Evolutionary conservation across 2,888 invertebrate species (phyloP).

Genomic region (Sarcophaga carnaria): DNA sequence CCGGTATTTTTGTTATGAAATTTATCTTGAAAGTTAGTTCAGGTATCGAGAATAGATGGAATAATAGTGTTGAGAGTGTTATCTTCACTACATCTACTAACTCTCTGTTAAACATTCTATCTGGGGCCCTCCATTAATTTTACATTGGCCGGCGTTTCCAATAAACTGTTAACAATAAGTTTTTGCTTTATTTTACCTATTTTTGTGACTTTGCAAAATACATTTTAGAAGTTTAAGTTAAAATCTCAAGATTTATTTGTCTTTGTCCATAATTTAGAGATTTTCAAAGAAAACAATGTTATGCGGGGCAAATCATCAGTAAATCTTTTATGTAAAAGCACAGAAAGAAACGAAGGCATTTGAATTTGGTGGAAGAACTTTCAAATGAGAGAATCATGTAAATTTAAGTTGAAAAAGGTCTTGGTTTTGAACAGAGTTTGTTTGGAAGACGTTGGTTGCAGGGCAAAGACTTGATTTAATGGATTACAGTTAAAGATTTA

Average conservation of each 20-base stretch:
- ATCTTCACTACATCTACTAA: too few species aligned
- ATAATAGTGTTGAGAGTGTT: too few species aligned
- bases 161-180: not conserved
- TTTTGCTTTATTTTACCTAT: not conserved
- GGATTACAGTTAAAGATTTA: conserved; percentile 67
- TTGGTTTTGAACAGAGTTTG: conserved; percentile 16
- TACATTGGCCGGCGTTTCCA: not conserved
- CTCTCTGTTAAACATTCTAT: not conserved
- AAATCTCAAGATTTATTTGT: conserved; percentile 67
- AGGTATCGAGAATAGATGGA: too few species aligned
- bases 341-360: not conserved
- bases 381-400: conserved; percentile 35
- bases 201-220: not conserved
- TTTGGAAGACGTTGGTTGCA: conserved; percentile 6
- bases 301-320: conserved; percentile 21
- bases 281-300: conserved; percentile 46
- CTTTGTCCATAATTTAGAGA: conserved; percentile 65
- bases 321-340: conserved; percentile 16
- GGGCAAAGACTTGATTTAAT: conserved; percentile 60
- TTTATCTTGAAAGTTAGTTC: too few species aligned
- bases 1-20: too few species aligned
- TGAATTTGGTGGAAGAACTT: not conserved
- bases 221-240: conserved; percentile 31
- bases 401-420: conserved; percentile 42
- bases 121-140: conserved; percentile 10